phyloP scores from a whole-genome alignment of 2,113 vertebrate species.

The Apodemus sylvaticus region DNA sequence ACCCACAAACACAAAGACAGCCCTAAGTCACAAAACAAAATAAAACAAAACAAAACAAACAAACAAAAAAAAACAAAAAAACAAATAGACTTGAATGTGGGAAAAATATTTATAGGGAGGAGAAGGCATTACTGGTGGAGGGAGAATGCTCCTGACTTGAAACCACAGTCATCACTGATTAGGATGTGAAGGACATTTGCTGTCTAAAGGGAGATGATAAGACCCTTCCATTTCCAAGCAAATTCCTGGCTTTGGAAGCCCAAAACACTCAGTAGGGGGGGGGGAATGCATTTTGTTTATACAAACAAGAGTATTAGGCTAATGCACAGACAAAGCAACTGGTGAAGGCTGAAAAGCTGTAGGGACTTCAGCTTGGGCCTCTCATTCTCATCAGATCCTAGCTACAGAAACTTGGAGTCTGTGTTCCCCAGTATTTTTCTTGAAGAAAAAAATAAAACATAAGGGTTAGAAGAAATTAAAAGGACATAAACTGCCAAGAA shows the following conservation, averaged over 20 bases:
- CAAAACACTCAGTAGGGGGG: neutral
- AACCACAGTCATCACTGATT: neutral
- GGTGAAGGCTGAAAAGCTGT: neutral
- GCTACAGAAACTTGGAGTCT: neutral
- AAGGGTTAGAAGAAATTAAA: conserved; percentile 61
- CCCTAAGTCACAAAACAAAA: neutral
- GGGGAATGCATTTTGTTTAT: neutral
- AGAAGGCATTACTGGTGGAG: neutral
- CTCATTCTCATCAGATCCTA: conserved; percentile 23
- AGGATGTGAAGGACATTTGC: neutral
- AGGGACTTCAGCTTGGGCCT: neutral
- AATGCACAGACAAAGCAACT: conserved; percentile 4
- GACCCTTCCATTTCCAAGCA: conserved; percentile 1
- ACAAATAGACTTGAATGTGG: neutral
- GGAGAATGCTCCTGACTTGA: neutral
- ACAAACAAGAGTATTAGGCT: conserved; percentile 16
- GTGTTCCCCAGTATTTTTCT: conserved; percentile 40
- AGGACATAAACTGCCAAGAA: conserved; percentile 57
- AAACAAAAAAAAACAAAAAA: too few relatives aligned
- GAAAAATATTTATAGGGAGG: neutral
- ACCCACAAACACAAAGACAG: neutral
- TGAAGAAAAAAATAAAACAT: conserved; percentile 33
- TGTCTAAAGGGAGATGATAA: conserved; percentile 10
- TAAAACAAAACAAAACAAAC: too few relatives aligned
- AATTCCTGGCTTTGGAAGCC: neutral